phyloP scores from a whole-genome alignment of 2,113 vertebrate genomes.

The Spea bombifrons region DNA sequence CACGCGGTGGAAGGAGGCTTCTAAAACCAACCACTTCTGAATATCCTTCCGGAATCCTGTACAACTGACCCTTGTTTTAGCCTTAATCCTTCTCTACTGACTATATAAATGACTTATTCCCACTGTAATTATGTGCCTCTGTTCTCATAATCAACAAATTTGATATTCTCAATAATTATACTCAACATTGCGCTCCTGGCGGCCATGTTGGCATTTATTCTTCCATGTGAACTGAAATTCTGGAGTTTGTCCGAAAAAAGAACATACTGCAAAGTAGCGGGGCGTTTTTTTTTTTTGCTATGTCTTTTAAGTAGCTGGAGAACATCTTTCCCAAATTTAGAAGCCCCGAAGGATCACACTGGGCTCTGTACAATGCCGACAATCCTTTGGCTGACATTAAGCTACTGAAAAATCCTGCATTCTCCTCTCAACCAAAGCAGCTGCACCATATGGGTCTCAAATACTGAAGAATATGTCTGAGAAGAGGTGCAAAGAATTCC shows the following conservation, averaged over 20 bases:
- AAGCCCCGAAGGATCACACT: conserved; percentile 13
- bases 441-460: conserved; percentile 5
- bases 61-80: no score
- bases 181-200: no score
- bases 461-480: conserved; percentile 26
- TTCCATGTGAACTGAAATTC: neutral
- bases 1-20: no score
- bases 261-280: conserved; percentile 35
- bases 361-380: conserved; percentile 20
- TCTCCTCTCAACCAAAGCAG: conserved; percentile 14
- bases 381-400: conserved; percentile 18
- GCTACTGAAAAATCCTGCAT: conserved; percentile 11
- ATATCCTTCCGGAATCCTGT: no score
- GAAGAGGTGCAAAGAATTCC: conserved; percentile 35
- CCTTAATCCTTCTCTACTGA: no score
- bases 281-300: conserved; percentile 10
- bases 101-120: no score
- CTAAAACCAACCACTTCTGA: no score
- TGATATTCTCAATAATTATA: no score
- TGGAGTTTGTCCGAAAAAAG: conserved; percentile 23
- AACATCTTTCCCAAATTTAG: conserved; percentile 15
- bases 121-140: no score
- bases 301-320: conserved; percentile 21
- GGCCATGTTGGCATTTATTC: neutral
- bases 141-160: no score